Conservation (phyloP, 1,140 invertebrate genomes). For the Ceratina japonica region DNA sequence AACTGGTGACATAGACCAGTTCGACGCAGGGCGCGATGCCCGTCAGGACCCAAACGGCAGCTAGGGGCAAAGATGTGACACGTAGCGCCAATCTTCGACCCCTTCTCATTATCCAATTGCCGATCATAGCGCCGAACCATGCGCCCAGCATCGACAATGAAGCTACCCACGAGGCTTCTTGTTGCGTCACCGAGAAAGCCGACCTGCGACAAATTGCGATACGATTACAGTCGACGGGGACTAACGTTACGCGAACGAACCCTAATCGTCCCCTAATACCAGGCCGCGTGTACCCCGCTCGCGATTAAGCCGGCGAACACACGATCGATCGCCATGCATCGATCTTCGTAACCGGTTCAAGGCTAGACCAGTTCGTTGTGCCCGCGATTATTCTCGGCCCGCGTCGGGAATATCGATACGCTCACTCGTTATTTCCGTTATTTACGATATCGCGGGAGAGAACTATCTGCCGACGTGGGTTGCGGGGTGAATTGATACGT, state of each 20-base stretch:
- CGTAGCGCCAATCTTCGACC: conserved; percentile 86
- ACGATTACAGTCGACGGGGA: conserved; percentile 28
- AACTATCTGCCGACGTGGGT: neutral
- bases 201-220: conserved; percentile 66
- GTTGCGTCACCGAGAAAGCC: conserved; percentile 84
- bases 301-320: conserved; percentile 18
- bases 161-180: conserved; percentile 91
- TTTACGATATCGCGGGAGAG: neutral
- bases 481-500: neutral
- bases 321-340: conserved; percentile 14
- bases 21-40: conserved; percentile 87
- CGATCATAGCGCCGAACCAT: conserved; percentile 87
- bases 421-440: neutral
- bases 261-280: conserved; percentile 26
- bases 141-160: conserved; percentile 89
- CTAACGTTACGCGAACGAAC: neutral
- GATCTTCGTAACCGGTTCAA: conserved; percentile 40
- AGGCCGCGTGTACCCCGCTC: too few species aligned
- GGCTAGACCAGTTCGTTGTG: conserved; percentile 9
- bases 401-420: neutral
- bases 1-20: conserved; percentile 88
- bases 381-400: neutral
- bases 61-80: conserved; percentile 85
- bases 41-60: conserved; percentile 87
- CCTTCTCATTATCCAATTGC: conserved; percentile 87